These are phyloP conservation scores for Trichomycterus rosablanca DNA, from an alignment of 2,113 vertebrate genomes.

Conservation along the genomic window DNA sequence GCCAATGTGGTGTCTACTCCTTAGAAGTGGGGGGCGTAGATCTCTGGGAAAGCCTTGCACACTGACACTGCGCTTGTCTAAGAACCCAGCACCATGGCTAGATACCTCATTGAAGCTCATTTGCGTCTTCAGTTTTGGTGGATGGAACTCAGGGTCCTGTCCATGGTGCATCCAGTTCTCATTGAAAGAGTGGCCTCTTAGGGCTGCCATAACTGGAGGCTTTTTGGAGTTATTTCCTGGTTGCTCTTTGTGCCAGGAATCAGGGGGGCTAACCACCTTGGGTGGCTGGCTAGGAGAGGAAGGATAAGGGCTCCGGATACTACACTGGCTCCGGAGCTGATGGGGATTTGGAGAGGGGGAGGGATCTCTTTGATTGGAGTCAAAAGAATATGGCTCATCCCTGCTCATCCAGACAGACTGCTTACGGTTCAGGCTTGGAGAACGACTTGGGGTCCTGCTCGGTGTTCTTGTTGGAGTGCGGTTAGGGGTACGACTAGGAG, in stretches of 20 bases:
- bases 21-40: constrained; percentile 69
- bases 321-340: constrained; percentile 87
- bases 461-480: constrained; percentile 69
- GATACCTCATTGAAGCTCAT: constrained; percentile 87
- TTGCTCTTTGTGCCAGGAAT: constrained; percentile 85
- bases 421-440: constrained; percentile 84
- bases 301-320: constrained; percentile 66
- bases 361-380: constrained; percentile 71
- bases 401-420: constrained; percentile 86
- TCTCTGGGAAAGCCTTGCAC: constrained; percentile 81
- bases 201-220: constrained; percentile 77
- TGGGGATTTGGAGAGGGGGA: constrained; percentile 74
- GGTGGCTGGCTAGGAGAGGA: constrained; percentile 59
- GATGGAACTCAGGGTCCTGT: constrained; percentile 79
- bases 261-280: constrained; percentile 65
- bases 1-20: constrained; percentile 88
- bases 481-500: constrained; percentile 63
- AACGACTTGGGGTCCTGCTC: constrained; percentile 67
- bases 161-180: constrained; percentile 83
- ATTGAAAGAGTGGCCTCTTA: constrained; percentile 83
- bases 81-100: constrained; percentile 75
- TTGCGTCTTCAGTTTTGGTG: constrained; percentile 80
- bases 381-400: constrained; percentile 87
- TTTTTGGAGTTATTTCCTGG: constrained; percentile 78
- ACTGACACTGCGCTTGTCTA: constrained; percentile 81